A percentile compares a stretch with the other conserved stretches of the same genome.
Conservation (phyloP, 2,888 invertebrate genomes). For the Nephrotoma guestfalica region DNA sequence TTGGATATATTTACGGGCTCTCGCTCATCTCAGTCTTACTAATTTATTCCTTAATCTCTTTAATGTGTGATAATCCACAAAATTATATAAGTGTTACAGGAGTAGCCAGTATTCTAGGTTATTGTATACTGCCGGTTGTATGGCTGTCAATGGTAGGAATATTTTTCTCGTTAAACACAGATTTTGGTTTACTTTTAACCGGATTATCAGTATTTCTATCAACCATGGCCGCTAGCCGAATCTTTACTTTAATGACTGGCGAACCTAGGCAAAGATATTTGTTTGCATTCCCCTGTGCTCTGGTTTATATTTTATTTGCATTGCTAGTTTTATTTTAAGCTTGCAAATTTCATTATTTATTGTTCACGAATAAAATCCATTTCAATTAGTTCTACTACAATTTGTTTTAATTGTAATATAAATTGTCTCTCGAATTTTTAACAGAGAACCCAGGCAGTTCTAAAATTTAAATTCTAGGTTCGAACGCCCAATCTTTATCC, state of each 20-base stretch:
- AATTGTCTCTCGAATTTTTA: too few species aligned
- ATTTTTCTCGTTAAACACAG: conserved; percentile 60
- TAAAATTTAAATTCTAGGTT: too few species aligned
- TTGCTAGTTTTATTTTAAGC: conserved; percentile 75
- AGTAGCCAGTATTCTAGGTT: conserved; percentile 80
- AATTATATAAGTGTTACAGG: conserved; percentile 60
- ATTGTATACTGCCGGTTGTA: conserved; percentile 85
- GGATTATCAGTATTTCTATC: conserved; percentile 71
- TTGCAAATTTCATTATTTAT: not conserved
- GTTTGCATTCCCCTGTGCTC: conserved; percentile 83
- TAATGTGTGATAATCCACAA: conserved; percentile 53
- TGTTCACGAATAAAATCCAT: not conserved
- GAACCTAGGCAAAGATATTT: conserved; percentile 52
- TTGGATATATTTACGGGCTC: conserved; percentile 89
- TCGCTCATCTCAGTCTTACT: conserved; percentile 78
- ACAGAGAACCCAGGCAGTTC: too few species aligned
- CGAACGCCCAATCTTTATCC: too few species aligned
- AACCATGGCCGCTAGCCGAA: conserved; percentile 76
- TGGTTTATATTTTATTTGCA: conserved; percentile 88
- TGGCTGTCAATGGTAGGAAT: conserved; percentile 67
- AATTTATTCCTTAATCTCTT: conserved; percentile 71
- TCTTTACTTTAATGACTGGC: conserved; percentile 81
- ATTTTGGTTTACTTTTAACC: conserved; percentile 51
- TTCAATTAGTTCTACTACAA: not conserved
- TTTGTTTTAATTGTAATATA: not conserved